Percentiles rank a stretch among this genome's conserved stretches.
Conservation (phyloP, 2,113 vertebrate species). For the Nibea coibor region DNA sequence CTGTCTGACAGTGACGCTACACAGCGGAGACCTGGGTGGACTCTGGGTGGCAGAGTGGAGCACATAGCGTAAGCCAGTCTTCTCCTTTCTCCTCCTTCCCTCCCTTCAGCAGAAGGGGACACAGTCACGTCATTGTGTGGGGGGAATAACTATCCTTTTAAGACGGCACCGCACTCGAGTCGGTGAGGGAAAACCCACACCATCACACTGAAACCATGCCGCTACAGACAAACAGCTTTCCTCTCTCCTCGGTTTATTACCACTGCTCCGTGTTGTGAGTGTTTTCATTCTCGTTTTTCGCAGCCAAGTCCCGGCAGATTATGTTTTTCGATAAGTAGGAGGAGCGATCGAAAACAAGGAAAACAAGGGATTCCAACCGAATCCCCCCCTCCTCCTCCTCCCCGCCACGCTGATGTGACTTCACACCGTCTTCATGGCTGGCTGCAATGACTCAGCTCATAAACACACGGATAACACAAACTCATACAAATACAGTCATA, state of each 20-base stretch:
- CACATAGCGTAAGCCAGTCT: constrained; percentile 62
- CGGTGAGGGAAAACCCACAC: constrained; percentile 73
- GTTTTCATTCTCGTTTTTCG: constrained; percentile 57
- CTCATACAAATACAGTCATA: constrained; percentile 36
- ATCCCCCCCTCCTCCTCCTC: constrained; percentile 20
- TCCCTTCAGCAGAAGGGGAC: constrained; percentile 53
- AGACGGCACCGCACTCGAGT: constrained; percentile 60
- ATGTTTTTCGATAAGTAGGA: constrained; percentile 55
- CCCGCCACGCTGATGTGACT: constrained; percentile 66
- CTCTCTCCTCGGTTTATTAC: constrained; percentile 51
- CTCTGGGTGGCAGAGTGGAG: constrained; percentile 80
- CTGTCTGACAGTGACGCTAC: constrained; percentile 75
- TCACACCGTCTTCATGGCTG: constrained; percentile 55
- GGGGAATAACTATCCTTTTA: constrained; percentile 68
- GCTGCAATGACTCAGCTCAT: constrained; percentile 76
- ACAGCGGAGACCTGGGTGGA: constrained; percentile 66
- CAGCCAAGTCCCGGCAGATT: constrained; percentile 46
- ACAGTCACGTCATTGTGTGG: constrained; percentile 80
- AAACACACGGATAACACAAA: constrained; percentile 53
- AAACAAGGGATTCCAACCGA: constrained; percentile 55
- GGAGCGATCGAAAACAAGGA: constrained; percentile 45
- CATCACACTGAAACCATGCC: constrained; percentile 35
- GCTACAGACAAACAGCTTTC: constrained; percentile 41
- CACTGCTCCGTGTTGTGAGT: constrained; percentile 11
- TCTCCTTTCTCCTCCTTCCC: constrained; percentile 56